Evolutionary conservation across 2,797 vertebrate species (phyloP).

Genomic region (Enteromius afrohamiltoni): DNA sequence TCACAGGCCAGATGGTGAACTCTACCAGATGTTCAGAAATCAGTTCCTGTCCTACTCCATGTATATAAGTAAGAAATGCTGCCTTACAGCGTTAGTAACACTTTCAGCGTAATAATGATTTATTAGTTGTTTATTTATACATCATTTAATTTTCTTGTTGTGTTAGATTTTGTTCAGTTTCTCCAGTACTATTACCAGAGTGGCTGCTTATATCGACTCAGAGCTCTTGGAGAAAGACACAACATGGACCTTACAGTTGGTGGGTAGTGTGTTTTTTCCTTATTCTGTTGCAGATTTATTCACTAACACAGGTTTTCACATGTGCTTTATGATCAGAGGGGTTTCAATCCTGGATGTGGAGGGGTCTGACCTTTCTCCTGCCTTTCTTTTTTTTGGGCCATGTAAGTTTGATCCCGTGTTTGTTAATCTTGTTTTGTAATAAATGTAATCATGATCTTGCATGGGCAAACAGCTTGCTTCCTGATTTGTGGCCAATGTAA

Average conservation of each 20-base stretch:
- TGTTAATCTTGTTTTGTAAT: conserved; percentile 20
- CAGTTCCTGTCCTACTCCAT: conserved; percentile 94
- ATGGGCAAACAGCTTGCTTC: conserved; percentile 10
- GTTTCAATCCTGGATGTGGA: conserved; percentile 99
- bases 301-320: not conserved
- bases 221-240: conserved; percentile 92
- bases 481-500: not conserved
- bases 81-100: not conserved
- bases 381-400: conserved; percentile 97
- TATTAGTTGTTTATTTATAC: not conserved
- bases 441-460: not conserved
- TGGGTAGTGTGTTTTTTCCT: conserved; percentile 68
- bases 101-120: not conserved
- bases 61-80: conserved; percentile 87
- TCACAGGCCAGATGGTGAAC: conserved; percentile 89
- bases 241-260: conserved; percentile 98
- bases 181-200: conserved; percentile 99
- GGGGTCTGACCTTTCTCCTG: conserved; percentile 93
- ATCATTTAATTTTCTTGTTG: not conserved
- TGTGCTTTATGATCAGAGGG: conserved; percentile 81
- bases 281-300: not conserved
- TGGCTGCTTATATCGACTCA: conserved; percentile 90
- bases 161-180: conserved; percentile 93
- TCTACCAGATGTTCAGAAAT: conserved; percentile 97
- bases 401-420: conserved; percentile 76